Evolutionary conservation across 2,888 invertebrate genomes (phyloP), one percentile per base, ranked within the genome.

Genomic region (Clitarchus hookeri): DNA sequence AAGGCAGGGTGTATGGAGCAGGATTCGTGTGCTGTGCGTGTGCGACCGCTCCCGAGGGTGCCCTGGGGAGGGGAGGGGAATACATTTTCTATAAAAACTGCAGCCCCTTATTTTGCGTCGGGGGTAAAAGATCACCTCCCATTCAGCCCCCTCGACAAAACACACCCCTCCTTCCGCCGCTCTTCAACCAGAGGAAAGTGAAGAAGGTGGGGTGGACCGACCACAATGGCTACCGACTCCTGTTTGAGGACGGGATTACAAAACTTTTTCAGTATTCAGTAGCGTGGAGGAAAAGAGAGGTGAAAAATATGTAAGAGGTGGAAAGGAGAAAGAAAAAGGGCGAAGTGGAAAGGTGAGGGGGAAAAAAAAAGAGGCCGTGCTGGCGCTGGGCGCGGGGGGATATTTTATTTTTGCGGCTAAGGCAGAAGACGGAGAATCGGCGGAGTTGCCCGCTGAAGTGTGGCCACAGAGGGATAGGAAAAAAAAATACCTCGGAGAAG

Each of bases 161-260:
- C 65, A n/a, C 65, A 16, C 65, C 65, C n/a, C 65, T 65, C 19
- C 65, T 23, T 23, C 12, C 65, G 36, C 36, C 36, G 36, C n/a
- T n/a, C n/a, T 65, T 12, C 48, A 48, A 48, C 48, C 12, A 48
- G 48, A 13, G 48, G 48, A 48, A 36, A 36, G 36, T 36, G 36
- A 36, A 36, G 36, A 36, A 36, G 36, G 36, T 36, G 65, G 23
- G 65, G 23, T 65, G 23, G 23, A n/a, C 65, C 19, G 65, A 65
- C 65, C 65, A 65, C 65, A 65, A 65, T 65, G 65, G 65, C 65
- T 65, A 65, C 65, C 65, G 65, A 65, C 65, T 65, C 65, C 65
- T 65, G 65, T 65, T 65, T 65, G 65, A 65, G 65, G 65, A 65
- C 65, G 65, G 65, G 65, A 65, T 65, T 65, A 65, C 65, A 65